Conservation (phyloP, 2,888 invertebrate species). For the Drosophila diplacantha region DNA sequence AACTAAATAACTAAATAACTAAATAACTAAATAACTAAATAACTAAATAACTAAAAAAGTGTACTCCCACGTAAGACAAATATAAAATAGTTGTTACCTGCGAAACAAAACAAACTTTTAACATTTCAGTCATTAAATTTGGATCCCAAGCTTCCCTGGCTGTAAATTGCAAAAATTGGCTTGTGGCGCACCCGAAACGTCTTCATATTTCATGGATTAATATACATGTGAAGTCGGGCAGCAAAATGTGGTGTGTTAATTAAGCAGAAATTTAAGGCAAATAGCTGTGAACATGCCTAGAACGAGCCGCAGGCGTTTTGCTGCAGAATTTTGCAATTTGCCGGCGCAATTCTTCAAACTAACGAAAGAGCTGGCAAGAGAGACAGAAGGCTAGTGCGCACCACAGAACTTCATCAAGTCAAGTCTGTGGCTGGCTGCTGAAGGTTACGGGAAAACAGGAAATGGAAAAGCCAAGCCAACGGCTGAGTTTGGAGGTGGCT, state of each 20-base stretch:
- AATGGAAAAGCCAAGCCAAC: constrained; percentile 37
- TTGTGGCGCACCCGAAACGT: background rate
- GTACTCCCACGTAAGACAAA: no score
- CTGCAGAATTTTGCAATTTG: constrained; percentile 45
- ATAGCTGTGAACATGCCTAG: constrained; percentile 19
- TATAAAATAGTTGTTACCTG: no score
- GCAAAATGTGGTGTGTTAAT: constrained; percentile 40
- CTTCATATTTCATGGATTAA: background rate
- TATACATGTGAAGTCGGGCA: constrained; percentile 1
- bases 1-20: no score
- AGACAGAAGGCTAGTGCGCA: constrained; percentile 16
- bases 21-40: no score
- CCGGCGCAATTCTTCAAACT: constrained; percentile 33
- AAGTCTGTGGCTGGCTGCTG: constrained; percentile 21
- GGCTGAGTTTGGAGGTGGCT: constrained; percentile 4
- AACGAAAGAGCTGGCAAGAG: constrained; percentile 2
- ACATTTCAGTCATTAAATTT: background rate
- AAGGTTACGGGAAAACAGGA: constrained; percentile 33
- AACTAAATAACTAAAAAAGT: no score
- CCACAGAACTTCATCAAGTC: constrained; percentile 42
- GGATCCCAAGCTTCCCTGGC: no score
- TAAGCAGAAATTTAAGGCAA: constrained; percentile 35
- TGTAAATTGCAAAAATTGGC: background rate
- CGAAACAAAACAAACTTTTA: no score
- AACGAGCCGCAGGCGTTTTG: constrained; percentile 41